Base-by-base conservation (phyloP, 2,113 vertebrate species). In the Serilophus lunatus region DNA sequence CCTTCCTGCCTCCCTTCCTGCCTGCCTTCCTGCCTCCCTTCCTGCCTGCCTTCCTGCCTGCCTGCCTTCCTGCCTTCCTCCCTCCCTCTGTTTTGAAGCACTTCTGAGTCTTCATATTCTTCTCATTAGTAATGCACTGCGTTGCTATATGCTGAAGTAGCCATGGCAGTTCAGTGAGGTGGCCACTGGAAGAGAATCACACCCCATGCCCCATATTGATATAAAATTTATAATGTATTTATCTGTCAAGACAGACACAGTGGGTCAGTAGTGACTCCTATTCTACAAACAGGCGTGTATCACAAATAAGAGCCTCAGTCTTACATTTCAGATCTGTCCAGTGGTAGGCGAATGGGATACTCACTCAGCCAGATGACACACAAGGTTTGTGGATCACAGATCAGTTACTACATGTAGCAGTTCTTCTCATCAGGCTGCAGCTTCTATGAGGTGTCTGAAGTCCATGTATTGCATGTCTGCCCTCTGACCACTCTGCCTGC, bases 221-320 rank as follows among this genome's bases (percentile, higher is more conserved):
- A 3, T 38, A 19, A 7, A 11, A 47, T 28, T 29, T 25, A 5
- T 54, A 64, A 36, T 14, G 6, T 7, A 14, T n/a, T 50, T 88
- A 18, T 42, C 56, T 77, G 49, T 3, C 33, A 57, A 65, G n/a
- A 54, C 22, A 60, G 38, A 33, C 76, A 5, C 16, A 23, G 5
- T 10, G 36, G 33, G 10, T 53, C 26, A 42, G 1, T 0, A 5
- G 25, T 0, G 2, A 36, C 65, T 71, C 49, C 31, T 86, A 1
- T 77, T 61, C 11, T 71, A 35, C 23, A 29, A 12, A 25, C 40
- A 40, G 1, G 0, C 0, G 0, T 0, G 0, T 17, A 9, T 31
- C 19, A 13, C 44, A 60, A 50, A 18, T 33, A 1, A 42, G 64
- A 87, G 23, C 88, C 47, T 66, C 79, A 49, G 31, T 44, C 8